phyloP scores from a whole-genome alignment of 2,888 invertebrate species.

The Spodoptera littoralis region DNA sequence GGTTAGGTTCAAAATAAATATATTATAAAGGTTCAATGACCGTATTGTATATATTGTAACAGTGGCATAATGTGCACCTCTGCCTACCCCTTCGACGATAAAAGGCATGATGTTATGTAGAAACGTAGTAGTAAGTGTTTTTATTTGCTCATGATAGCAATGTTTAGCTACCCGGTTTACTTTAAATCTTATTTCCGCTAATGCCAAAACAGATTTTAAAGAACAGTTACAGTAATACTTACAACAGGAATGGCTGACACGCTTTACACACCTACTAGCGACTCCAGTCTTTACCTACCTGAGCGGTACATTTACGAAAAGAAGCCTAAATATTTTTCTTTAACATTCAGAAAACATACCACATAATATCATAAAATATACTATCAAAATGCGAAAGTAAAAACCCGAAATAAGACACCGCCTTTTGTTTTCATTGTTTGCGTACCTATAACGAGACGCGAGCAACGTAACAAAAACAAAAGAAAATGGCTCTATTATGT shows the following conservation, averaged over 20 bases:
- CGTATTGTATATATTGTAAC: too few relatives aligned
- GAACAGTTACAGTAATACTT: too few relatives aligned
- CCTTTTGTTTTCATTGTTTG: slow-evolving; percentile 87
- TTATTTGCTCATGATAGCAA: too few relatives aligned
- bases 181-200: too few relatives aligned
- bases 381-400: slow-evolving; percentile 74
- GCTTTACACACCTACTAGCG: slow-evolving; percentile 10
- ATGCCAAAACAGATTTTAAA: too few relatives aligned
- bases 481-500: slow-evolving; percentile 89
- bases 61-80: too few relatives aligned
- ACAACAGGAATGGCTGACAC: slow-evolving; percentile 1
- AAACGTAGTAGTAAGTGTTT: too few relatives aligned
- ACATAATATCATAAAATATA: slow-evolving; percentile 68
- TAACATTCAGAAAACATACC: slow-evolving; percentile 63
- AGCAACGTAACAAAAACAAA: slow-evolving; percentile 87
- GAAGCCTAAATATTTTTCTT: slow-evolving; percentile 54
- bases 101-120: too few relatives aligned
- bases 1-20: too few relatives aligned
- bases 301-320: slow-evolving; percentile 44
- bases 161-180: too few relatives aligned
- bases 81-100: too few relatives aligned
- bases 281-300: slow-evolving; percentile 16
- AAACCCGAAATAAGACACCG: slow-evolving; percentile 83
- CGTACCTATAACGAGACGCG: slow-evolving; percentile 84
- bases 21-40: too few relatives aligned